phyloP scores from a whole-genome alignment of 1,140 invertebrate genomes.

The Trichonephila clavata region DNA sequence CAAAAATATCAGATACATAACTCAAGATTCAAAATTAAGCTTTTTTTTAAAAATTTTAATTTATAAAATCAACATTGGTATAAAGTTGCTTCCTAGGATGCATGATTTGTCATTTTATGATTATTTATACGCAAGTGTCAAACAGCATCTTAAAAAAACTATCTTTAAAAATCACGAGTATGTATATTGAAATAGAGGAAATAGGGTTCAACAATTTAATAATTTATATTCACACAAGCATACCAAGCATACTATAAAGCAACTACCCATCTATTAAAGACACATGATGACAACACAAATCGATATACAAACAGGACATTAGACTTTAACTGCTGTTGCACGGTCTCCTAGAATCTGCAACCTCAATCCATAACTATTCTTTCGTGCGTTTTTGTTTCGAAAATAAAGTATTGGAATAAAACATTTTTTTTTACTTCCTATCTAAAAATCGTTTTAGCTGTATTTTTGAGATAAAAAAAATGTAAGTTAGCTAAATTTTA shows the following conservation, averaged over 20 bases:
- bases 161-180: background rate
- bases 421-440: too few relatives aligned
- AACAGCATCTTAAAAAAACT: background rate
- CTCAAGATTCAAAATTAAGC: background rate
- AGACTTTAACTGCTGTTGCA: too few relatives aligned
- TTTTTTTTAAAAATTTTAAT: background rate
- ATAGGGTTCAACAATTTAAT: background rate
- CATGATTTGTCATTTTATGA: background rate
- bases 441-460: too few relatives aligned
- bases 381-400: too few relatives aligned
- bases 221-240: slow-evolving; percentile 4
- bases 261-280: slow-evolving; percentile 10
- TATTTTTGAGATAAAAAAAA: too few relatives aligned
- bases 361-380: too few relatives aligned
- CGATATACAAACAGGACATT: slow-evolving; percentile 8
- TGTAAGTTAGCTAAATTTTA: too few relatives aligned
- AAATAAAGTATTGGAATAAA: too few relatives aligned
- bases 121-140: background rate
- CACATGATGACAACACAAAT: slow-evolving; percentile 10
- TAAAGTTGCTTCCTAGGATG: background rate
- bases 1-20: background rate
- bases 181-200: background rate
- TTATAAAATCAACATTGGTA: background rate
- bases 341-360: too few relatives aligned
- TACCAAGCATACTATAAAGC: slow-evolving; percentile 44